These are phyloP conservation scores for Congeria kusceri DNA, from an alignment of 2,888 invertebrate species.

Conservation along the genomic window DNA sequence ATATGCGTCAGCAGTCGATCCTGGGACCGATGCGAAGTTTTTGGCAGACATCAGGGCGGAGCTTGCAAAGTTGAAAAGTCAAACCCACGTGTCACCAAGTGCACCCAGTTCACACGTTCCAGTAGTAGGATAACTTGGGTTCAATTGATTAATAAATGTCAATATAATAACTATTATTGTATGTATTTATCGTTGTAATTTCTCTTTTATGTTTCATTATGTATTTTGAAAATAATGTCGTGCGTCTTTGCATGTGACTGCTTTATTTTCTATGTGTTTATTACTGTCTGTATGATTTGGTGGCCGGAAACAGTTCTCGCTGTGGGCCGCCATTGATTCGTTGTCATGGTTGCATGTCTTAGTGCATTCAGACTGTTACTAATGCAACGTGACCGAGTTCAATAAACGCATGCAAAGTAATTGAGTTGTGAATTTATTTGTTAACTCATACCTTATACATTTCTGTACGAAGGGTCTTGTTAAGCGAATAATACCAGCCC, in stretches of 20 bases:
- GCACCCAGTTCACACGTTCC: not conserved
- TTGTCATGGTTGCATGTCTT: constrained; percentile 24
- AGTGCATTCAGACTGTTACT: constrained; percentile 46
- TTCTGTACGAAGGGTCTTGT: too few relatives aligned
- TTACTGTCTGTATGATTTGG: constrained; percentile 42
- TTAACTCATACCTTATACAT: too few relatives aligned
- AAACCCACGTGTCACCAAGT: not conserved
- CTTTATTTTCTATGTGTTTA: not conserved
- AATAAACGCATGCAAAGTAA: constrained; percentile 5
- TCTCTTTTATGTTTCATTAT: not conserved
- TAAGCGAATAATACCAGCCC: too few relatives aligned
- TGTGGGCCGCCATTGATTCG: constrained; percentile 43
- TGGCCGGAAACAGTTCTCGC: constrained; percentile 36
- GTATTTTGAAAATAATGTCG: not conserved
- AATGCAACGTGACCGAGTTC: not conserved
- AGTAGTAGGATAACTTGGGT: not conserved
- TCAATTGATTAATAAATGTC: not conserved
- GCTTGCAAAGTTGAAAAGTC: constrained; percentile 37
- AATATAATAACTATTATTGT: not conserved
- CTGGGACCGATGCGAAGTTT: constrained; percentile 36
- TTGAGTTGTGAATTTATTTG: not conserved
- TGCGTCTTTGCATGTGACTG: not conserved
- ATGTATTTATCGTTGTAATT: not conserved
- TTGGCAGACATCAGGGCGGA: constrained; percentile 41
- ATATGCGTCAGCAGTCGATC: constrained; percentile 51